A percentile compares a stretch with the other conserved stretches of the same genome.
Conservation (phyloP, 2,888 invertebrate genomes). For the Hypercompe scribonia region DNA sequence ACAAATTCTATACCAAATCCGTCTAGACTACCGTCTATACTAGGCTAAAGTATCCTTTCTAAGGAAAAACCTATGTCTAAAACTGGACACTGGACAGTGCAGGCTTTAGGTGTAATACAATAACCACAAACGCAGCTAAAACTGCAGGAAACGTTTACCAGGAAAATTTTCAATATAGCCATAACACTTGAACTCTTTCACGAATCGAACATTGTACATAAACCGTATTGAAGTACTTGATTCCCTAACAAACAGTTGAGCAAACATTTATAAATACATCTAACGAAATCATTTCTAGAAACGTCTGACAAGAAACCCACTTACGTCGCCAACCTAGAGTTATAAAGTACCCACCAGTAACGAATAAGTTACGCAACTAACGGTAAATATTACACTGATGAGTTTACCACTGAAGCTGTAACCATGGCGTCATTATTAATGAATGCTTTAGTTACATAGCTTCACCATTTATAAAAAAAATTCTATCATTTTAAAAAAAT, state of each 20-base stretch:
- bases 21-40: no score
- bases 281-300: neutral
- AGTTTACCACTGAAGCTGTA: neutral
- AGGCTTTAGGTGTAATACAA: no score
- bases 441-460: neutral
- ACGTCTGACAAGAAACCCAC: neutral
- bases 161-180: no score
- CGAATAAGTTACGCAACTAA: neutral
- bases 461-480: neutral
- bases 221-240: neutral
- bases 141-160: no score
- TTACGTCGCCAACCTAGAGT: neutral
- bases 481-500: no score
- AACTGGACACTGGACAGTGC: no score
- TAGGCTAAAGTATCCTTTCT: no score
- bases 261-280: neutral
- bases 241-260: neutral
- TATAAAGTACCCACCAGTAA: neutral
- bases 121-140: no score
- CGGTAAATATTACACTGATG: neutral
- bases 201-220: neutral
- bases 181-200: no score
- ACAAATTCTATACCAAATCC: no score
- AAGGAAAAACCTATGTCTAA: no score
- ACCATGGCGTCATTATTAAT: neutral